A percentile compares a stretch with the other conserved stretches of the same genome.
Conservation (phyloP, 2,888 invertebrate species). For the Agrochola macilenta region DNA sequence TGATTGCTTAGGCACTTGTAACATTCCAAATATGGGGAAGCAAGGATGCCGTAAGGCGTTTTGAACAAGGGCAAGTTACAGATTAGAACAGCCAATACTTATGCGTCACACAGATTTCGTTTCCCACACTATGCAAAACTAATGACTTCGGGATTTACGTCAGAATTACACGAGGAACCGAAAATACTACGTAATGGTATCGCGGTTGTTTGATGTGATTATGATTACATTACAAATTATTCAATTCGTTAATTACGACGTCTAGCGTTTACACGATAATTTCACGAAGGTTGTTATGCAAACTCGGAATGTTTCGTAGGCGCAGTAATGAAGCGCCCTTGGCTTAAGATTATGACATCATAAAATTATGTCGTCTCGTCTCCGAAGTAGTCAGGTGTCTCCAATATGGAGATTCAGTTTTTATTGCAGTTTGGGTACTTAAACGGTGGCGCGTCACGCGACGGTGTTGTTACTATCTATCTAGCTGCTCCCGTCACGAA, state of each 20-base stretch:
- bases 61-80: constrained; percentile 48
- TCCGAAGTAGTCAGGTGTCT: constrained; percentile 53
- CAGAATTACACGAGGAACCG: constrained; percentile 37
- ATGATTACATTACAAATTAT: constrained; percentile 68
- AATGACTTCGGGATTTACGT: constrained; percentile 41
- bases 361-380: constrained; percentile 56
- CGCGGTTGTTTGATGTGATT: constrained; percentile 50
- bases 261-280: constrained; percentile 61
- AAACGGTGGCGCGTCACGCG: constrained; percentile 51
- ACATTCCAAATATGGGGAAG: constrained; percentile 55
- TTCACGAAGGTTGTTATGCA: constrained; percentile 71
- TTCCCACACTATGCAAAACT: constrained; percentile 42
- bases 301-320: constrained; percentile 67
- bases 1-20: constrained; percentile 53
- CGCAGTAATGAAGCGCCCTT: constrained; percentile 69
- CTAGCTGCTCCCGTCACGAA: constrained; percentile 34
- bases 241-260: constrained; percentile 60
- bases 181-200: constrained; percentile 53
- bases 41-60: constrained; percentile 55
- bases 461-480: constrained; percentile 18
- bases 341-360: constrained; percentile 65
- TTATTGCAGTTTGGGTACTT: constrained; percentile 47
- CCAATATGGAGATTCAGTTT: constrained; percentile 52
- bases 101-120: constrained; percentile 50
- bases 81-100: constrained; percentile 35